Percentiles rank a stretch among this genome's conserved stretches.
Conservation (phyloP, 2,797 vertebrate species). For the Champsocephalus esox region DNA sequence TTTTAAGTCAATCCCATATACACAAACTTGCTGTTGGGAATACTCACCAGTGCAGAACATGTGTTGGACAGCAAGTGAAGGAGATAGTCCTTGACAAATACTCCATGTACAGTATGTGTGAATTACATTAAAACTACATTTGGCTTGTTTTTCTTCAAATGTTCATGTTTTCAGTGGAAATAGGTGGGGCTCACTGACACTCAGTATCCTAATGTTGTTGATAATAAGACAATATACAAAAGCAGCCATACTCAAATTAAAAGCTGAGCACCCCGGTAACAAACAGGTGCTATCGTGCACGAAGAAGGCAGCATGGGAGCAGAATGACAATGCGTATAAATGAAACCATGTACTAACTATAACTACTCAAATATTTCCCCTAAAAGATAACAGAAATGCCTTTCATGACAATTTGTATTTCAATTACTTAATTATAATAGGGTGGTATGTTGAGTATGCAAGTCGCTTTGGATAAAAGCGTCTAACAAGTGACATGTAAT, state of each 20-base stretch:
- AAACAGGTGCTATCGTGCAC: neutral
- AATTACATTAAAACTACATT: conserved; percentile 7
- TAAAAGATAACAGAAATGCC: neutral
- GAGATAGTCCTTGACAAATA: conserved; percentile 13
- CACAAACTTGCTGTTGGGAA: neutral
- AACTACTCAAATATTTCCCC: neutral
- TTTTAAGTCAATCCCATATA: conserved; percentile 20
- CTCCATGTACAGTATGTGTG: neutral
- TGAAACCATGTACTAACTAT: neutral
- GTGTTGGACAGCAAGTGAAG: conserved; percentile 23
- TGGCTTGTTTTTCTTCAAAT: neutral
- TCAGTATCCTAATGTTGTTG: neutral
- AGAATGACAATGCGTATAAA: neutral
- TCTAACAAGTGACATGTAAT: too few species aligned
- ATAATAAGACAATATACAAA: neutral
- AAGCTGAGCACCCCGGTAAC: neutral
- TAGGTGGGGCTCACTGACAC: neutral
- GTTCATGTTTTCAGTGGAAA: neutral
- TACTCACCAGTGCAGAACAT: conserved; percentile 5
- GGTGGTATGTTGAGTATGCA: too few species aligned
- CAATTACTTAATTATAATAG: neutral
- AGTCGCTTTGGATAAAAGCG: too few species aligned
- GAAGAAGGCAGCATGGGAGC: neutral
- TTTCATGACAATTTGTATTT: neutral
- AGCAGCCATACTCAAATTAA: neutral